phyloP scores from a whole-genome alignment of 2,113 vertebrate species.

The Psettodes erumei region DNA sequence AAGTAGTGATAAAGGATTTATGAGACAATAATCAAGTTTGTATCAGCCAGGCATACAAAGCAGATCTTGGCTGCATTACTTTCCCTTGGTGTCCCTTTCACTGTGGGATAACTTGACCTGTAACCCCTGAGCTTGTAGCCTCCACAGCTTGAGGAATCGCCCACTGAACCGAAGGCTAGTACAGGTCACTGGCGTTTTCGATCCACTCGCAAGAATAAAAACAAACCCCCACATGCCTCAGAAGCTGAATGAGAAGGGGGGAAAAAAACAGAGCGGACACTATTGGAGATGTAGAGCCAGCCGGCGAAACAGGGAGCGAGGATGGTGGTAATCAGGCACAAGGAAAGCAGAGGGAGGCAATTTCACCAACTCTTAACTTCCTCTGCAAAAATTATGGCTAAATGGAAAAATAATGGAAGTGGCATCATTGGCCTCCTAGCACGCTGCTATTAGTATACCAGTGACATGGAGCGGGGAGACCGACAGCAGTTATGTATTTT shows the following conservation, averaged over 20 bases:
- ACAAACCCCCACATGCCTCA: slow-evolving; percentile 65
- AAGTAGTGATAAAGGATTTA: slow-evolving; percentile 21
- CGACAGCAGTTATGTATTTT: slow-evolving; percentile 98
- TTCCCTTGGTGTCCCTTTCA: slow-evolving; percentile 68
- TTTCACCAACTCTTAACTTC: slow-evolving; percentile 73
- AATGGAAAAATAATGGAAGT: slow-evolving; percentile 81
- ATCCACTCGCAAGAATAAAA: slow-evolving; percentile 71
- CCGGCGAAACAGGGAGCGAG: slow-evolving; percentile 36
- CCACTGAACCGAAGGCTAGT: slow-evolving; percentile 70
- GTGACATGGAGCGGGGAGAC: slow-evolving; percentile 86
- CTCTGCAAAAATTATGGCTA: slow-evolving; percentile 74
- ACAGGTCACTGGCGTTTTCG: slow-evolving; percentile 77
- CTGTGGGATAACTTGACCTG: slow-evolving; percentile 65
- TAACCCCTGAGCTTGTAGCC: slow-evolving; percentile 56
- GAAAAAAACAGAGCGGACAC: slow-evolving; percentile 9
- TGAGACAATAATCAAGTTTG: slow-evolving; percentile 7
- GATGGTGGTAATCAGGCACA: slow-evolving; percentile 36
- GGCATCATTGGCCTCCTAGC: slow-evolving; percentile 77
- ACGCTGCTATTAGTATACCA: slow-evolving; percentile 93
- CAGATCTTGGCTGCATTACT: slow-evolving; percentile 34
- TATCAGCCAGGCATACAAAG: slow-evolving; percentile 40
- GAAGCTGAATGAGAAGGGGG: slow-evolving; percentile 50
- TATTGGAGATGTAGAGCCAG: slow-evolving; percentile 41
- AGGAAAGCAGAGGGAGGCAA: slow-evolving; percentile 60
- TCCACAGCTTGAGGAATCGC: slow-evolving; percentile 68